Evolutionary conservation across 2,888 invertebrate genomes (phyloP), one percentile per base, ranked within the genome.

Genomic region (Tridacna gigas): DNA sequence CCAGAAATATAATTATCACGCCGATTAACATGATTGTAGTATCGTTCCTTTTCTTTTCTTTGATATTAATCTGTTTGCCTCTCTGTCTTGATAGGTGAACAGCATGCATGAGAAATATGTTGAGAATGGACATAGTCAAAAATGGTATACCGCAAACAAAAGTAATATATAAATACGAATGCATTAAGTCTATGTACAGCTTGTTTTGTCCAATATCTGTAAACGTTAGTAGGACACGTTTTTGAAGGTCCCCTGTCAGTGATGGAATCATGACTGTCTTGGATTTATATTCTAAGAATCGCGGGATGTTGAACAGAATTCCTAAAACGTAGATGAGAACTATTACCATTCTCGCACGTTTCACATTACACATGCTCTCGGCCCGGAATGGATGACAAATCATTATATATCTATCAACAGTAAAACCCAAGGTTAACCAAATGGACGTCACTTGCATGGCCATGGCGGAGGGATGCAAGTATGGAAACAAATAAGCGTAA

Each of bases 11-110:
- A n/a, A 94, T 88, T 61, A 95, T 92, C 11, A 95, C 94, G 26
- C 94, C 92, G 47, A 95, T 94, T 22, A 95, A 90, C 95, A 95
- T 95, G 56, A 94, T 87, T 1, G 94, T 95, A 0, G 95, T 95
- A 86, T 95, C 94, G 80, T 93, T 94, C 20, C 94, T 90, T 60
- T 93, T 92, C 73, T 91, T 91, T 84, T 94, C 94, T 25, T 91
- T 90, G 0, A 93, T 92, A 83, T 94, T 94, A 13, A 94, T 93
- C 77, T 91, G 89, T 56, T 91, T 86, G 26, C 93, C 93, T 47
- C 93, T 92, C 51, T 90, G 89, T 20, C 93, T 87, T 0, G 94
- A 94, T 78, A 91, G 79, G 75, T 92, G 92, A 20, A 95, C 94
- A 65, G 94, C 94, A 74, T 90, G 89, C 67, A 95, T 94, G 48